Evolutionary conservation across 2,888 invertebrate genomes (phyloP).

Genomic region (Digitonthophagus gazella): DNA sequence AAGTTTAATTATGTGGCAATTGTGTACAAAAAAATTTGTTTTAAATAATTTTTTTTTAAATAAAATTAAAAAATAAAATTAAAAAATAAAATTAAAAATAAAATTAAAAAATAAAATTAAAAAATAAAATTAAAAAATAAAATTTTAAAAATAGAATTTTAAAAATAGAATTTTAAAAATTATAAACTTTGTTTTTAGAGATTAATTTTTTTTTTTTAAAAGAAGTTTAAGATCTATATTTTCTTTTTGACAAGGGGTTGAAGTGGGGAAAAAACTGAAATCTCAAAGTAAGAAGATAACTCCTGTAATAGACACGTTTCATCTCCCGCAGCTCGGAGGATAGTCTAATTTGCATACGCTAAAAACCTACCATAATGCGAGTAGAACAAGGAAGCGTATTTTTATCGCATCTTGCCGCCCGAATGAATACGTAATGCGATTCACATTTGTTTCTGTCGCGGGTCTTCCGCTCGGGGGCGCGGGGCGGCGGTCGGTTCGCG

Average conservation of each 20-base stretch:
- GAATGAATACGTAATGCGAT: slow-evolving; percentile 52
- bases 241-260: not conserved
- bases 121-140: too few relatives aligned
- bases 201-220: too few relatives aligned
- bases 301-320: not conserved
- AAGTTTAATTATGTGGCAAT: too few relatives aligned
- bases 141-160: too few relatives aligned
- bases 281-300: not conserved
- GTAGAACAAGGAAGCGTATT: slow-evolving; percentile 29
- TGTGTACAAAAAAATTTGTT: too few relatives aligned
- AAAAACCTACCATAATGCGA: slow-evolving; percentile 12
- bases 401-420: slow-evolving; percentile 39
- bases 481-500: not conserved
- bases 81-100: too few relatives aligned
- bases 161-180: too few relatives aligned
- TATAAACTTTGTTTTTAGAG: too few relatives aligned
- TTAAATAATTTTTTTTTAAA: too few relatives aligned
- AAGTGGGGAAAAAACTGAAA: not conserved
- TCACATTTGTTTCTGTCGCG: slow-evolving; percentile 53
- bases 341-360: slow-evolving; percentile 9
- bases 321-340: not conserved
- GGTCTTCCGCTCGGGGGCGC: slow-evolving; percentile 26
- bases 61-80: too few relatives aligned
- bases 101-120: too few relatives aligned
- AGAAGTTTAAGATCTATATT: not conserved